Conservation (phyloP, 2,888 invertebrate species). For the Platycnemis pennipes region DNA sequence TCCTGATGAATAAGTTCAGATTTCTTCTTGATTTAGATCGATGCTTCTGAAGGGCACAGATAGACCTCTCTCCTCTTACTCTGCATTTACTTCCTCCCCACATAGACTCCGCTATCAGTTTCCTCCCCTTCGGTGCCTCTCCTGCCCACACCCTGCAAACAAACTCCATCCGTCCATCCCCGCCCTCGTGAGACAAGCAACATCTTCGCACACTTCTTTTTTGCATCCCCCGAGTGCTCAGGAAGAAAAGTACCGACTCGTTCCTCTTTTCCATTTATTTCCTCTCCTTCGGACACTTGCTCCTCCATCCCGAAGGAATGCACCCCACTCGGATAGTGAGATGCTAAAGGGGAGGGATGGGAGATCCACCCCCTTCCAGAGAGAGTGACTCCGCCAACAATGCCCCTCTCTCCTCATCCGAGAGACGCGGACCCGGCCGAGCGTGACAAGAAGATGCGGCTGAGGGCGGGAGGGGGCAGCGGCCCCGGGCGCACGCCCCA, state of each 20-base stretch:
- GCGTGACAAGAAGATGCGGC: slow-evolving; percentile 33
- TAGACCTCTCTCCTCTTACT: too few relatives aligned
- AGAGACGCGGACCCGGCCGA: slow-evolving; percentile 47
- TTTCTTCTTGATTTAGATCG: too few relatives aligned
- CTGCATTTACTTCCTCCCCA: too few relatives aligned
- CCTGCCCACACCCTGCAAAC: neutral
- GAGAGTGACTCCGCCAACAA: neutral
- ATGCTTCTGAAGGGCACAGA: too few relatives aligned
- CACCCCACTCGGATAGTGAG: neutral
- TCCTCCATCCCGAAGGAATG: neutral
- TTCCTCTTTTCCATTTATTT: slow-evolving; percentile 14
- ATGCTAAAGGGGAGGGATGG: neutral
- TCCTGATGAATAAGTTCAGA: too few relatives aligned
- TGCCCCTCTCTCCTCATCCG: neutral
- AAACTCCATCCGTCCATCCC: neutral
- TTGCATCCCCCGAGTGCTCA: neutral
- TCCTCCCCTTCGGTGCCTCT: neutral
- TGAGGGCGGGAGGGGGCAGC: slow-evolving; percentile 17
- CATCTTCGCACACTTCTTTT: neutral
- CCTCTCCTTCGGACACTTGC: neutral
- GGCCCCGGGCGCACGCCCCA: slow-evolving; percentile 60
- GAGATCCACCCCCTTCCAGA: neutral
- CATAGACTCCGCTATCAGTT: too few relatives aligned
- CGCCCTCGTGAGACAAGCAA: neutral
- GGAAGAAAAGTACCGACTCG: slow-evolving; percentile 42